phyloP scores from a whole-genome alignment of 1,140 invertebrate species.

The Araneus ventricosus region DNA sequence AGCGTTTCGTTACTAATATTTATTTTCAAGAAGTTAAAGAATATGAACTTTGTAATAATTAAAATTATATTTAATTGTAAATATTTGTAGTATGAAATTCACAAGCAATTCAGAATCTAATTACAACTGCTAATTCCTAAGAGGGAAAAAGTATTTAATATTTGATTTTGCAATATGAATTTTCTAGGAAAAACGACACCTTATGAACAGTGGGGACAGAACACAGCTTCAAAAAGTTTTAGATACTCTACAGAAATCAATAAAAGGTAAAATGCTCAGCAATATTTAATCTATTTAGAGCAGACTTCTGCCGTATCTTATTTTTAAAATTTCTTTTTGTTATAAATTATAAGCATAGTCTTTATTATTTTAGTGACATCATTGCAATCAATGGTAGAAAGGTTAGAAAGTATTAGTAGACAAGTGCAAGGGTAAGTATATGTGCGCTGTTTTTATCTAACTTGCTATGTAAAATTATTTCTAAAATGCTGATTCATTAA shows the following conservation, averaged over 20 bases:
- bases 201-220: slow-evolving; percentile 88
- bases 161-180: no score
- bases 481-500: no score
- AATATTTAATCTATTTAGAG: no score
- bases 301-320: neutral
- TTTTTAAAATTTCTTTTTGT: neutral
- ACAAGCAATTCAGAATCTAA: no score
- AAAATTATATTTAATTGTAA: no score
- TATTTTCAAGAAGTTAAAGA: no score
- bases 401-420: slow-evolving; percentile 92
- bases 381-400: slow-evolving; percentile 93
- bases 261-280: slow-evolving; percentile 84
- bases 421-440: slow-evolving; percentile 87
- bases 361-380: slow-evolving; percentile 85
- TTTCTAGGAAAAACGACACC: slow-evolving; percentile 89
- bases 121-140: no score
- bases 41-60: no score
- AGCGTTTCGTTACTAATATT: no score
- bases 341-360: neutral
- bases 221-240: slow-evolving; percentile 92
- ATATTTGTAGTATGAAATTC: no score
- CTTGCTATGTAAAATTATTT: no score
- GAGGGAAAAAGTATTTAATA: no score
- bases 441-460: neutral
- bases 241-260: slow-evolving; percentile 94